Evolutionary conservation across 1,140 invertebrate genomes (phyloP), one percentile per base, ranked within the genome.

Genomic region (Bombus consobrinus): DNA sequence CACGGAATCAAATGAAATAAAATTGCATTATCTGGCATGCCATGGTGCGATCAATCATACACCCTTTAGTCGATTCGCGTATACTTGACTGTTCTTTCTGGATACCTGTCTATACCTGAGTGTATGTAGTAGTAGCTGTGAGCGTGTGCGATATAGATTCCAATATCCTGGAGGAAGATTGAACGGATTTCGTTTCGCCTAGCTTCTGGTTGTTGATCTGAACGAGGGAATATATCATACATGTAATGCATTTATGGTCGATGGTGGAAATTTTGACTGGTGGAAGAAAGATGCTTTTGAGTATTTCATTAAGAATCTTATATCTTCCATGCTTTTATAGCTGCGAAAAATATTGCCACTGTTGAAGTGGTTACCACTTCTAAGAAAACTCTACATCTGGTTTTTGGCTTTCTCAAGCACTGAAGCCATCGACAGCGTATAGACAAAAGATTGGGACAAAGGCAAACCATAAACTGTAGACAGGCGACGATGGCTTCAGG

Each of bases 11-110:
- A 95, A 95, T 95, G 94, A 94, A 95, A 95, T 95, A 95, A 95
- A 95, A 95, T 95, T 95, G 93, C 93, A 94, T 95, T 95, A 94
- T 94, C 94, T 93, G 93, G 93, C 94, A 95, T 95, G 94, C 93
- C 93, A 94, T 91, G 91, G 87, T 83, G 88, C 94, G 93, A 95
- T 95, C 94, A 94, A 95, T 95, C 95, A 95, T 94, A 93, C 82
- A 93, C 93, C 92, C 91, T 94, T 94, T 94, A 91, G 89, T 73
- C 78, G 89, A 88, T 88, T 88, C 87, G 83, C 85, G 85, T 85
- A 41, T 87, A 86, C 85, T 81, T 77, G 43, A 80, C 74, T 87
- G 88, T 89, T 92, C 88, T 89, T 91, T 89, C 79, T 25, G 75
- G 68, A 87, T 89, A 87, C 87, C 77, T 90, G 89, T 86, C 87